Percentiles rank a stretch among this genome's conserved stretches.
These are phyloP conservation scores for Chrysomallon squamiferum DNA, from an alignment of 1,140 invertebrate species.

Conservation along the genomic window DNA sequence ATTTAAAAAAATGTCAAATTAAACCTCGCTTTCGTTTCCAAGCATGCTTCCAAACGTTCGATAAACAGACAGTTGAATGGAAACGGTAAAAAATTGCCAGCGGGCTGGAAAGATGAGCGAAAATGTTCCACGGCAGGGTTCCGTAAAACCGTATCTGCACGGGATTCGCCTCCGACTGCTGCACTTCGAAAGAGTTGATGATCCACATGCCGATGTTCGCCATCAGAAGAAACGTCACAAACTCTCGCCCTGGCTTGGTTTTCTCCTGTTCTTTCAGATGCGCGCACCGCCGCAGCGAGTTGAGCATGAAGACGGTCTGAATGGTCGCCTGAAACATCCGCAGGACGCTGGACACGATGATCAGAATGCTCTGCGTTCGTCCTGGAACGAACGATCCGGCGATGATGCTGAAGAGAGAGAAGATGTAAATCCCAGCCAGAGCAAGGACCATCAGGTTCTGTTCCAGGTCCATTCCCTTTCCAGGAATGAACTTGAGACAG, in stretches of 20 bases:
- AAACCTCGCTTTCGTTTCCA: conserved; percentile 35
- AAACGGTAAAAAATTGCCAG: conserved; percentile 57
- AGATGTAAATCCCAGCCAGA: conserved; percentile 88
- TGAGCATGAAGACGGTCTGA: conserved; percentile 82
- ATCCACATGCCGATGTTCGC: conserved; percentile 73
- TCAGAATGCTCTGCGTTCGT: conserved; percentile 25
- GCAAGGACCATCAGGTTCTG: conserved; percentile 90
- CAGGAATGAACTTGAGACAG: conserved; percentile 15
- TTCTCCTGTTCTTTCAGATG: conserved; percentile 85
- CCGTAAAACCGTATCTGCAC: conserved; percentile 52
- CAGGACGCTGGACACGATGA: conserved; percentile 45
- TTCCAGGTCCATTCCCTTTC: conserved; percentile 74
- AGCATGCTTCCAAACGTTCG: conserved; percentile 58
- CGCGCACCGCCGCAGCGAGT: conserved; percentile 74
- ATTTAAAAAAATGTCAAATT: too few species aligned
- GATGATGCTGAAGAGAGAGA: conserved; percentile 91
- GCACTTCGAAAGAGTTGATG: conserved; percentile 51
- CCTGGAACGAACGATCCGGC: conserved; percentile 80
- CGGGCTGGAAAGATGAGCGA: conserved; percentile 53
- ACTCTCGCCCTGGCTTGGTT: conserved; percentile 91
- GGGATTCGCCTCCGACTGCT: conserved; percentile 43
- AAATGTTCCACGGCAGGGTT: conserved; percentile 47
- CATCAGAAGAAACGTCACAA: conserved; percentile 93
- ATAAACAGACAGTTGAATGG: conserved; percentile 57
- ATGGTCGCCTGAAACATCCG: conserved; percentile 88